Evolutionary conservation across 2,888 invertebrate genomes (phyloP), one percentile per base, ranked within the genome.

Genomic region (Nomada fabriciana): DNA sequence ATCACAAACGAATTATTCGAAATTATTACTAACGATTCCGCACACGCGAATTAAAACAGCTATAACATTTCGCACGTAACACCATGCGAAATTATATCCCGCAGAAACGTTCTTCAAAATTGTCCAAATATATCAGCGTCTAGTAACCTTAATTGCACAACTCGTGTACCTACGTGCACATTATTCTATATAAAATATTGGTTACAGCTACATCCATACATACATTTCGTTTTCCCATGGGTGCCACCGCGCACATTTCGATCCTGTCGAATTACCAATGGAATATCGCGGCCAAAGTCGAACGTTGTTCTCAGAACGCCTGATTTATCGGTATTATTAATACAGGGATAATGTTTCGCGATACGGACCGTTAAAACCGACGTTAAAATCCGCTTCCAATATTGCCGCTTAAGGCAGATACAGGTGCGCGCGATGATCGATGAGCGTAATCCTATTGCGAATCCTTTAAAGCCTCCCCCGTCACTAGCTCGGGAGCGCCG

Each of bases 291-390:
- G 69, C 74, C 77, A 75, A 86, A 86, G 89, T 88, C 87, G 87
- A 80, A 85, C 88, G 87, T 88, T 88, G 87, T 88, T 90, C 90
- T 84, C 83, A 74, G 73, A 83, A 83, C 78, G 80, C 80, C 82
- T 91, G 89, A 91, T 91, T 91, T 91, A 91, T 89, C 80, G 86
- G 78, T 80, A 87, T 91, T 90, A 90, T 91, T 91, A 91, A 91
- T 91, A 88, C 86, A 74, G 68, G 90, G 89, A 91, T 91, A 91
- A 90, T 89, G 87, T 86, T 86, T 82, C 87, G 85, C 80, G 87
- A 90, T 89, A 88, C 86, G 84, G 76, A 65, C 73, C 83, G 84
- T 90, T 86, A 88, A 88, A 87, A 87, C 82, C 88, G 81, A 88
- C 85, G 87, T 88, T 89, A 89, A 87, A 88, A 86, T 84, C 85